Base-by-base conservation (phyloP, 2,113 vertebrate genomes). In the Macheiramphus alcinus region DNA sequence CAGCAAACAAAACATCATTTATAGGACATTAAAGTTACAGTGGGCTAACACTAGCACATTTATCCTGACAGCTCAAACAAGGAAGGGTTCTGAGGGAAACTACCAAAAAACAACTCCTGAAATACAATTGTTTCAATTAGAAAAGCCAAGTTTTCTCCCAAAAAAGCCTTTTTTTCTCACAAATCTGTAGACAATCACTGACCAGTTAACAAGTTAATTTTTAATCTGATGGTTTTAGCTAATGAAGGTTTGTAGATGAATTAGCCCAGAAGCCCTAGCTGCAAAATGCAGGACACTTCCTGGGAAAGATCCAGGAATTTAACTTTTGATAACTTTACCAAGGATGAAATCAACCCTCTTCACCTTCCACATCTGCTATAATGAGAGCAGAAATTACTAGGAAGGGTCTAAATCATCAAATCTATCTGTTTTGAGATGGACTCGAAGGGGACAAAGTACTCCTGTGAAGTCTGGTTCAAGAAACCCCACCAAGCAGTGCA, bases 11-110 rank as follows among this genome's bases (percentile, higher is more conserved):
- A 15, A 19, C 18, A 27, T 21, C 0, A 17, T 34, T 76, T 63
- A 27, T 26, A 65, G 17, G 59, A 29, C 16, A 8, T 3, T 10
- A 13, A 32, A n/a, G 8, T 16, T 40, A 38, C n/a, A 27, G 3
- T 1, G 7, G 26, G 40, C 18, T 20, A 48, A 59, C 32, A 38
- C 4, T 5, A 47, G 13, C 29, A n/a, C 16, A 0, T 5, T 11
- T 21, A 88, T 36, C 52, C 34, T 12, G n/a, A 84, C 22, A 68
- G 50, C 25, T 40, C 59, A 66, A 81, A 40, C 9, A 25, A 14
- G 1, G 5, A 65, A 9, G 9, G 7, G 6, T 26, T 76, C 50
- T 66, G 17, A 62, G 11, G 9, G 31, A 58, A 85, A 65, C 22
- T 7, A 73, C 8, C 38, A 50, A 45, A 67, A 58, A 23, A 0